These are phyloP conservation scores for Apostichopus californicus DNA, from an alignment of 35 echinoderm and acorn worm genomes.

Conservation along the genomic window DNA sequence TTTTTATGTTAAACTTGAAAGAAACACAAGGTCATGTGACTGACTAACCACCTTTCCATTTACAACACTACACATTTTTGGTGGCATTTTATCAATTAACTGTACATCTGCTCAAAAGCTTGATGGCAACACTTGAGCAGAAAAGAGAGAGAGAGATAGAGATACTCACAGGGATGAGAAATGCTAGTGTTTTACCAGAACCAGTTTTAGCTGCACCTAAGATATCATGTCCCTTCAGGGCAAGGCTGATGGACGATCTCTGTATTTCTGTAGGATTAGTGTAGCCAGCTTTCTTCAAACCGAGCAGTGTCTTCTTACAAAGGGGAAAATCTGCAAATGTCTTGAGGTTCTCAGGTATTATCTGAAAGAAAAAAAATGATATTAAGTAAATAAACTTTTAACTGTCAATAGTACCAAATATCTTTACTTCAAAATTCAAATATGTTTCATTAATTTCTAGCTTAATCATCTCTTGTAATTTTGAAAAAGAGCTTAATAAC, in stretches of 20 bases:
- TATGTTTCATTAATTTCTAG: too few relatives aligned
- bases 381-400: too few relatives aligned
- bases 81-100: too few relatives aligned
- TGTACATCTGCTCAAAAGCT: not conserved
- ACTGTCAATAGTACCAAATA: too few relatives aligned
- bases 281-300: slow-evolving; percentile 66
- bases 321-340: slow-evolving; percentile 86
- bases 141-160: not conserved
- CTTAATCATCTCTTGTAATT: too few relatives aligned
- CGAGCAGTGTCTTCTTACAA: slow-evolving; percentile 69
- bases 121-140: not conserved
- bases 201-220: slow-evolving; percentile 96
- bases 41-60: too few relatives aligned
- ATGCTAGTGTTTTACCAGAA: slow-evolving; percentile 94
- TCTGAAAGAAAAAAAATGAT: slow-evolving; percentile 43
- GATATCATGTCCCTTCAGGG: slow-evolving; percentile 81
- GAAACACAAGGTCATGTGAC: too few relatives aligned
- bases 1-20: too few relatives aligned
- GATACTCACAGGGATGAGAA: slow-evolving; percentile 88
- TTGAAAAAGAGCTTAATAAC: too few relatives aligned
- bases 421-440: too few relatives aligned
- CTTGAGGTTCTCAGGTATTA: slow-evolving; percentile 67
- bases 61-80: too few relatives aligned
- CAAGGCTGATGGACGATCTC: slow-evolving; percentile 67
- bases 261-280: slow-evolving; percentile 90